Conservation (phyloP, 2,797 vertebrate genomes). For the Cyprinella venusta region DNA sequence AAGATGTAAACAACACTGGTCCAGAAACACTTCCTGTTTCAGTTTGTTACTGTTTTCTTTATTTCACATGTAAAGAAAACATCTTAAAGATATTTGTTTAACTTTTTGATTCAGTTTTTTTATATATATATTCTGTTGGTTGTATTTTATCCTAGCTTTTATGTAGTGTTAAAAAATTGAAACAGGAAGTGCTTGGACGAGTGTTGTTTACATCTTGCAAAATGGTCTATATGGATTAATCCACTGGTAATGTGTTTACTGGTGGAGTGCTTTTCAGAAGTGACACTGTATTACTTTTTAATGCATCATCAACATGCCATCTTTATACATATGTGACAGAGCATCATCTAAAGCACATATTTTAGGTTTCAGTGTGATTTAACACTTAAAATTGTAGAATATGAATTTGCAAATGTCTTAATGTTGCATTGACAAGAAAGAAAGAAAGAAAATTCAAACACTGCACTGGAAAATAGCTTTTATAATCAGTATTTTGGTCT, state of each 20-base stretch:
- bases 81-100: too few relatives aligned
- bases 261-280: constrained; percentile 2
- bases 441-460: background rate
- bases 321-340: background rate
- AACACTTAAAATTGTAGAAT: background rate
- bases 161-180: too few relatives aligned
- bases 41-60: too few relatives aligned
- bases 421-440: background rate
- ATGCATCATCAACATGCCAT: background rate
- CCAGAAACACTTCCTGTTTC: too few relatives aligned
- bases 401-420: background rate
- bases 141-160: too few relatives aligned
- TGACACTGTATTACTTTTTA: background rate
- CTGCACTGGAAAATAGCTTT: background rate
- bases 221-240: background rate
- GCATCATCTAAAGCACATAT: background rate
- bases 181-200: too few relatives aligned
- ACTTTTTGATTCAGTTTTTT: too few relatives aligned
- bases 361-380: background rate
- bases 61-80: too few relatives aligned
- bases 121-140: too few relatives aligned
- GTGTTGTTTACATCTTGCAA: too few relatives aligned
- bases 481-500: background rate
- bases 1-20: too few relatives aligned
- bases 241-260: background rate